Evolutionary conservation across 2,888 invertebrate species (phyloP).

Genomic region (Epiperipatus broadwayi): DNA sequence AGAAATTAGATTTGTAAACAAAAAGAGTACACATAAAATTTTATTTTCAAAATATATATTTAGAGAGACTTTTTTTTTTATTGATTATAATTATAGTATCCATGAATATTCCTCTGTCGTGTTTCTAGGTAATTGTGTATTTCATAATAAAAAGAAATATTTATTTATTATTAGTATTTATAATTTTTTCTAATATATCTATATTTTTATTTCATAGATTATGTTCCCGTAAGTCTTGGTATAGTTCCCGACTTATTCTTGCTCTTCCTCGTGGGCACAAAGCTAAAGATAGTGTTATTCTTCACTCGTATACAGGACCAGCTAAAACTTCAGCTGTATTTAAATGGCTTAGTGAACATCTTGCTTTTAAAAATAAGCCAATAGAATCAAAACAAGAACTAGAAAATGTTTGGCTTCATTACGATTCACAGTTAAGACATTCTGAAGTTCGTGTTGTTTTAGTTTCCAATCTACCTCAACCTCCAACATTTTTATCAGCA

Average conservation of each 20-base stretch:
- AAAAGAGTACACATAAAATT: too few species aligned
- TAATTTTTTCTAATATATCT: constrained; percentile 17
- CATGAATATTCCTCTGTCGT: too few species aligned
- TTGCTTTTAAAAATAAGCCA: constrained; percentile 28
- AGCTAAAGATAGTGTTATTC: constrained; percentile 31
- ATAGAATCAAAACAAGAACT: constrained; percentile 26
- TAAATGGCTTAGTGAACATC: constrained; percentile 31
- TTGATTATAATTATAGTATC: too few species aligned
- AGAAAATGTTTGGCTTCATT: constrained; percentile 24
- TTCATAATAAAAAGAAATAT: background rate
- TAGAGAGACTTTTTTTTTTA: too few species aligned
- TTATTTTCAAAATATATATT: too few species aligned
- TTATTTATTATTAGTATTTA: background rate
- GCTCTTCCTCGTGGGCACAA: constrained; percentile 31
- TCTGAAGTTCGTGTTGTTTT: constrained; percentile 27
- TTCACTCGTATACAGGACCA: constrained; percentile 26
- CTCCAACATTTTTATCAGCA: constrained; percentile 35
- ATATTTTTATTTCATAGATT: too few species aligned
- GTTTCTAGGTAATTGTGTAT: too few species aligned
- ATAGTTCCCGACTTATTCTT: constrained; percentile 30
- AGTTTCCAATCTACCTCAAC: constrained; percentile 29
- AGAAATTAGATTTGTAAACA: too few species aligned
- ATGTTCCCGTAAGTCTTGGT: constrained; percentile 32
- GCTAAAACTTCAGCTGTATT: constrained; percentile 25
- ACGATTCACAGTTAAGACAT: constrained; percentile 19